Evolutionary conservation across 2,113 vertebrate genomes (phyloP), one percentile per base, ranked within the genome.

Genomic region (Nycticorax nycticorax): DNA sequence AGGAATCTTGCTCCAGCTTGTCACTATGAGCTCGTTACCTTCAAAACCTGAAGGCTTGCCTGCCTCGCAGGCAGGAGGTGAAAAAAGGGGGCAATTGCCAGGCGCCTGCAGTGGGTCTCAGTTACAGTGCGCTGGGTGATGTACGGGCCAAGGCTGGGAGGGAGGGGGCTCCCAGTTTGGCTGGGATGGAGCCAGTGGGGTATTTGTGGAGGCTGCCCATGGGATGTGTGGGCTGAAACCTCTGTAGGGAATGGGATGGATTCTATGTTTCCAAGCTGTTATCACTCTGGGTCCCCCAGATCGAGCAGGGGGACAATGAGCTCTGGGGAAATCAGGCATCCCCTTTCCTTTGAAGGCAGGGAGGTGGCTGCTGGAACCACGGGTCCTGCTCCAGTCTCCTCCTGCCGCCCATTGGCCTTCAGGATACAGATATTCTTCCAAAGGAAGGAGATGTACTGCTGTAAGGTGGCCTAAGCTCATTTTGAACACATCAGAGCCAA

Each of bases 111-210:
- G 7, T 7, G 10, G 17, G 28, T 71, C 37, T 66, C 68, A 47
- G 33, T 47, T 72, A 33, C 14, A 39, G 15, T 1, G 0, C 3
- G 1, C 8, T 71, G 76, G 10, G 68, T 50, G 85, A 37, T 30
- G 47, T 4, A 27, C 0, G 3, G 39, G 35, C 19, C 0, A 0
- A 10, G 85, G 24, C 22, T 53, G 35, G 55, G 45, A 35, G 1
- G 2, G 14, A 48, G 6, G 5, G 12, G 19, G 6, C 20, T 43
- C 21, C 14, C 14, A 37, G 11, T 50, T 59, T 73, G 43, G 5
- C 55, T 37, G 26, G 41, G 32, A 20, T 57, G 45, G 45, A 79
- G 11, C 9, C 45, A 35, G 19, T 8, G 22, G 48, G 11, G 11
- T 62, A 19, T 75, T 91, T 72, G 22, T 55, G 52, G n/a, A 74